phyloP scores from a whole-genome alignment of 2,113 vertebrate genomes.

The Syngnathus scovelli region DNA sequence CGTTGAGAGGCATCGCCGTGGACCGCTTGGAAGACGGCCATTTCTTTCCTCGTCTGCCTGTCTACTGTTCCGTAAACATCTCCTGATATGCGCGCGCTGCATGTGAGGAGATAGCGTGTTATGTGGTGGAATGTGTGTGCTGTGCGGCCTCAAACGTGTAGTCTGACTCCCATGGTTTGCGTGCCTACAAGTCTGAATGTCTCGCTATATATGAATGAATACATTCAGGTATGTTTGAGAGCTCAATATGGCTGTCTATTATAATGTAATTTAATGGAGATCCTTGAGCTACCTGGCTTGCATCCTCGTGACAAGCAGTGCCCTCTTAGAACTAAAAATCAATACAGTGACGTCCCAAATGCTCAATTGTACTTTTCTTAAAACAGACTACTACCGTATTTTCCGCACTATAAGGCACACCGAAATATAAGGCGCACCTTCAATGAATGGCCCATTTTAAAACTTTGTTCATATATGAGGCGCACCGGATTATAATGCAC shows the following conservation, averaged over 20 bases:
- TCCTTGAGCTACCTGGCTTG: slow-evolving; percentile 47
- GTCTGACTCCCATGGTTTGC: slow-evolving; percentile 22
- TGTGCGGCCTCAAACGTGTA: slow-evolving; percentile 18
- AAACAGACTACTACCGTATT: background rate
- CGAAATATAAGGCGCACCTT: too few relatives aligned
- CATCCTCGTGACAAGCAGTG: slow-evolving; percentile 54
- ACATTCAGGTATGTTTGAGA: slow-evolving; percentile 31
- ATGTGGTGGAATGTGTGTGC: slow-evolving; percentile 36
- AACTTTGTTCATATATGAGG: too few relatives aligned
- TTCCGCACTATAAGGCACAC: too few relatives aligned
- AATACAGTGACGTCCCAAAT: background rate
- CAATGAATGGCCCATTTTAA: too few relatives aligned
- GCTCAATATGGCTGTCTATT: background rate
- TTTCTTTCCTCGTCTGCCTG: slow-evolving; percentile 48
- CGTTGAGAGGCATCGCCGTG: slow-evolving; percentile 40
- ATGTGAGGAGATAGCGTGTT: slow-evolving; percentile 43
- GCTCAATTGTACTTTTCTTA: background rate
- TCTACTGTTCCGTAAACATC: slow-evolving; percentile 54
- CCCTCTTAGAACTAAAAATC: background rate
- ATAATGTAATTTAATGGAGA: slow-evolving; percentile 25
- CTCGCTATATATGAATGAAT: slow-evolving; percentile 38
- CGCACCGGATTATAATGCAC: too few relatives aligned
- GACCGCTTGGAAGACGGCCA: slow-evolving; percentile 46
- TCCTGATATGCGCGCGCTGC: slow-evolving; percentile 16
- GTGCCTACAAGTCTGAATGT: slow-evolving; percentile 6